phyloP scores from a whole-genome alignment of 2,888 invertebrate genomes.

The Julus scandinavius region DNA sequence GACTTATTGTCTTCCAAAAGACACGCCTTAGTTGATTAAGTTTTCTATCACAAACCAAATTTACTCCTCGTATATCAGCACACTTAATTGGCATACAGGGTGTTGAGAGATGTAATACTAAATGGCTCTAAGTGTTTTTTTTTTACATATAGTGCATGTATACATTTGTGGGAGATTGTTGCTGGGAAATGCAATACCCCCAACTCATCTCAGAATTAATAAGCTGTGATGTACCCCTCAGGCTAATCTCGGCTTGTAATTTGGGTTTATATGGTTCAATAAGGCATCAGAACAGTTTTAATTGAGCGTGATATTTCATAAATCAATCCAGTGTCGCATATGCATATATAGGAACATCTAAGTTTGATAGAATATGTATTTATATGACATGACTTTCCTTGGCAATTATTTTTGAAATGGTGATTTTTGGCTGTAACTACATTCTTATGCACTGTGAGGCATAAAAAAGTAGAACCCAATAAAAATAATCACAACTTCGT shows the following conservation, averaged over 20 bases:
- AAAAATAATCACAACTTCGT: too few species aligned
- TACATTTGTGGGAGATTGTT: neutral
- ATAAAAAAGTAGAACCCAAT: too few species aligned
- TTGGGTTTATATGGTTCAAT: neutral
- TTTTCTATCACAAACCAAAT: slow-evolving; percentile 15
- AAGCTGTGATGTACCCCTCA: neutral
- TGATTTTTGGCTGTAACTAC: too few species aligned
- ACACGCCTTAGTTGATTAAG: slow-evolving; percentile 41
- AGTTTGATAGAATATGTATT: neutral
- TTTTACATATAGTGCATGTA: neutral
- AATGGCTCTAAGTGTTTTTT: neutral
- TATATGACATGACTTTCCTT: too few species aligned
- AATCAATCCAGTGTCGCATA: neutral
- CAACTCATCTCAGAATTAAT: slow-evolving; percentile 25
- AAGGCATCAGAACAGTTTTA: slow-evolving; percentile 9
- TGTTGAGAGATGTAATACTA: slow-evolving; percentile 1
- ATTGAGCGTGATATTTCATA: neutral
- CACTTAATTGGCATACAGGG: slow-evolving; percentile 28
- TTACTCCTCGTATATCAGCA: neutral
- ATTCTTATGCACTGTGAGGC: too few species aligned
- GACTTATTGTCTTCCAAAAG: slow-evolving; percentile 40
- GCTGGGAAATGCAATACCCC: neutral
- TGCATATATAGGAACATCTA: neutral
- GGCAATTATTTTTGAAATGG: too few species aligned
- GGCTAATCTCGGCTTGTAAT: slow-evolving; percentile 23